A percentile compares a stretch with the other conserved stretches of the same genome.
phyloP scores from a whole-genome alignment of 2,113 vertebrate species.

The Malurus cyaneus region DNA sequence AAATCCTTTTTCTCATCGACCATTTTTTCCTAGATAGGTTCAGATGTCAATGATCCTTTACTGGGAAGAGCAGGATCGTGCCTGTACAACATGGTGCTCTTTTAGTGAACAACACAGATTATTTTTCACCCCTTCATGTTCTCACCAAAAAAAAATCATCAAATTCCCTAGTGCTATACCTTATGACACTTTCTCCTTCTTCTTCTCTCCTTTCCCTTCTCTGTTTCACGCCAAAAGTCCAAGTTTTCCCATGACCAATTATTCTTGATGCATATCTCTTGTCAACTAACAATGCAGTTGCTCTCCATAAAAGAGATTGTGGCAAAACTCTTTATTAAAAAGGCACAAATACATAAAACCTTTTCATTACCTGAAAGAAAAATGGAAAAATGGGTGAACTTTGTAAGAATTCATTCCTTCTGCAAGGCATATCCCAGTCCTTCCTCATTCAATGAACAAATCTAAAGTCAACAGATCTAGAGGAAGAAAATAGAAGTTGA shows the following conservation, averaged over 20 bases:
- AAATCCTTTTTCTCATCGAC: not conserved
- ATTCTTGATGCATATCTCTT: not conserved
- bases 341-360: not conserved
- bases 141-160: not conserved
- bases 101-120: not conserved
- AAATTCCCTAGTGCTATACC: not conserved
- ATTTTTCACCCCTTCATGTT: not conserved
- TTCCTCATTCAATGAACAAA: not conserved
- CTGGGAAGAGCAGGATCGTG: not conserved
- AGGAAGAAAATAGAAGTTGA: not conserved
- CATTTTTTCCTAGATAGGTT: not conserved
- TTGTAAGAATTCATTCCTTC: not conserved
- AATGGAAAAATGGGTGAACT: not conserved
- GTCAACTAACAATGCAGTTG: not conserved
- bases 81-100: not conserved
- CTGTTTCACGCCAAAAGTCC: not conserved
- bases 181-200: not conserved
- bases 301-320: not conserved
- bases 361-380: not conserved
- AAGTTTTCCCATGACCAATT: not conserved
- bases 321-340: not conserved
- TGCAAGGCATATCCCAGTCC: not conserved
- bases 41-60: slow-evolving; percentile 1
- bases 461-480: not conserved
- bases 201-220: not conserved